phyloP scores from a whole-genome alignment of 2,797 vertebrate genomes.

The Gila robusta region DNA sequence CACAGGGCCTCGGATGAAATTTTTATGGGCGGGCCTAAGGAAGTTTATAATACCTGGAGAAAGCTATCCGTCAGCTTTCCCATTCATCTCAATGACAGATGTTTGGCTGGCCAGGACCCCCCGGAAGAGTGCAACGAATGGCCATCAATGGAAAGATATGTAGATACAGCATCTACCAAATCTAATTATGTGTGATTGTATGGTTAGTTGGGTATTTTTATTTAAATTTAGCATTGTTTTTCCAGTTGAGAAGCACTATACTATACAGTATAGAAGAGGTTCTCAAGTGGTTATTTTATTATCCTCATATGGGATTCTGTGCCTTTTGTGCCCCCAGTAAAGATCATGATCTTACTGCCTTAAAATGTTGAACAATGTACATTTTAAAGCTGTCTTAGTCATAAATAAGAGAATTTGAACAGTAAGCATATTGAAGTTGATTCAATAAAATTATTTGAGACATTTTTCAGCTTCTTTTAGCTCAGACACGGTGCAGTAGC shows the following conservation, averaged over 20 bases:
- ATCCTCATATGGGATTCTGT: no score
- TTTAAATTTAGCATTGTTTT: neutral
- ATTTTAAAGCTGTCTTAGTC: no score
- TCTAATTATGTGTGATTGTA: neutral
- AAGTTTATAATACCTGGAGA: conserved; percentile 40
- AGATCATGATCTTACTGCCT: no score
- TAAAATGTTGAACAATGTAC: no score
- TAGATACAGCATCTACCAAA: neutral
- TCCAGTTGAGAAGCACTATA: neutral
- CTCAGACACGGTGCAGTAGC: neutral
- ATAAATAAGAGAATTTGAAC: no score
- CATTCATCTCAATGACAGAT: conserved; percentile 24
- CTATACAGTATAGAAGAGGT: no score
- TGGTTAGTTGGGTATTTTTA: neutral
- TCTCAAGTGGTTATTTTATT: no score
- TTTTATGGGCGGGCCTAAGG: conserved; percentile 17
- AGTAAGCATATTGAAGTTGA: no score
- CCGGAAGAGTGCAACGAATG: neutral
- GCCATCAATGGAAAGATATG: neutral
- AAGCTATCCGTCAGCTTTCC: conserved; percentile 18
- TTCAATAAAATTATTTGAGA: no score
- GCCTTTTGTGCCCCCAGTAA: no score
- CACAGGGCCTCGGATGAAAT: conserved; percentile 14
- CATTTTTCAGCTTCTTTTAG: neutral
- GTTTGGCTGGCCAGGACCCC: conserved; percentile 1